Evolutionary conservation across 2,113 vertebrate species (phyloP).

Genomic region (Paralichthys olivaceus): DNA sequence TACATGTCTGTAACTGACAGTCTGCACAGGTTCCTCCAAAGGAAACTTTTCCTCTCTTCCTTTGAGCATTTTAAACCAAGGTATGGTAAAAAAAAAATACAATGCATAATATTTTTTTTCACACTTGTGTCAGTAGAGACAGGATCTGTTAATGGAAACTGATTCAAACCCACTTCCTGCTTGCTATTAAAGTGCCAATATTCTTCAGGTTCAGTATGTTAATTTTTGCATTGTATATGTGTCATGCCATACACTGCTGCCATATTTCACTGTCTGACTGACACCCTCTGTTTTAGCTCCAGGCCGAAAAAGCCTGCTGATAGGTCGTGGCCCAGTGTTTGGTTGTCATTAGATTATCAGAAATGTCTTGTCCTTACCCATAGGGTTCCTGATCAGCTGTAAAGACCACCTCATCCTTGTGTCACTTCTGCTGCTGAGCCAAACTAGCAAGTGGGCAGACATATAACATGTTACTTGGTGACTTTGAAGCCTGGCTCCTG

Average conservation of each 20-base stretch:
- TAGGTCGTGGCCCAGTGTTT: no score
- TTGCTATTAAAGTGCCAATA: not conserved
- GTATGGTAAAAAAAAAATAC: not conserved
- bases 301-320: no score
- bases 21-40: conserved; percentile 1
- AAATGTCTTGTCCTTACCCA: no score
- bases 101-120: not conserved
- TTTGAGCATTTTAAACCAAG: not conserved
- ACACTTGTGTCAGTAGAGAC: not conserved
- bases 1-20: conserved; percentile 13
- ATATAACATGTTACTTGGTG: no score
- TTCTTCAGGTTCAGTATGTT: no score
- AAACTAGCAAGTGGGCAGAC: no score
- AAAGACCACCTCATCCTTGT: no score
- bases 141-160: not conserved
- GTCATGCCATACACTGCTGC: not conserved
- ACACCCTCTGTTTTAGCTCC: not conserved
- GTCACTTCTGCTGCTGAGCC: no score
- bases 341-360: no score
- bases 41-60: not conserved
- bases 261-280: not conserved
- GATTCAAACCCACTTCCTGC: not conserved
- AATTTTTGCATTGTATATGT: no score
- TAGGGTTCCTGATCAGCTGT: no score
- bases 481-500: no score